A percentile compares a stretch with the other conserved stretches of the same genome.
Conservation (phyloP, 2,797 vertebrate species). For the Discoglossus pictus region DNA sequence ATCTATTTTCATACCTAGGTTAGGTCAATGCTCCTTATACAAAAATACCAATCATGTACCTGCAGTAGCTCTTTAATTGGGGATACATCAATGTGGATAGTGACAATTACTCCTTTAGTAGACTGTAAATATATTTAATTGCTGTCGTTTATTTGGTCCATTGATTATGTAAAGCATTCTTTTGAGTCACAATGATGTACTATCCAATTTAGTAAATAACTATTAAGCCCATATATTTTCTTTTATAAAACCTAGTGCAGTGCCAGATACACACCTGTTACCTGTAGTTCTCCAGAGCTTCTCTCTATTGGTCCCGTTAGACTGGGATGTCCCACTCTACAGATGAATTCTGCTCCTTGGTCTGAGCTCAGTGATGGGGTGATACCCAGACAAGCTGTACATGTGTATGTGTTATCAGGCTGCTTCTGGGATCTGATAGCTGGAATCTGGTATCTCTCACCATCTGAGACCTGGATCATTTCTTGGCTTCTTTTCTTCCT, state of each 20-base stretch:
- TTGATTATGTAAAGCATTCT: too few species aligned
- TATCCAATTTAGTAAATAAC: too few species aligned
- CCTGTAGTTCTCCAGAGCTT: background rate
- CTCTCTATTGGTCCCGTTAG: conserved; percentile 5
- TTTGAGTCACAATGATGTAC: too few species aligned
- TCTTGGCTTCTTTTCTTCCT: background rate
- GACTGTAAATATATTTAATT: too few species aligned
- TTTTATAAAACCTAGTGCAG: too few species aligned
- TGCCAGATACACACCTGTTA: background rate
- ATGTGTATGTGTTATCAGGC: conserved; percentile 3
- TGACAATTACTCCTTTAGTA: too few species aligned
- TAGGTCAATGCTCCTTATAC: too few species aligned
- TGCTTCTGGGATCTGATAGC: background rate
- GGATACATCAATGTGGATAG: too few species aligned
- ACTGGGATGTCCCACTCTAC: conserved; percentile 29
- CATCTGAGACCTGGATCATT: background rate
- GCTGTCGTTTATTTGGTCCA: too few species aligned
- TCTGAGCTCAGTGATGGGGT: background rate
- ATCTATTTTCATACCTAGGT: too few species aligned
- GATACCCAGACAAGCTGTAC: background rate
- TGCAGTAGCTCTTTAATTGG: too few species aligned
- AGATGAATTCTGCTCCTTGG: conserved; percentile 1
- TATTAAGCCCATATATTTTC: background rate
- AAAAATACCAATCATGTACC: too few species aligned
- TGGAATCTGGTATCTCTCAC: background rate